Evolutionary conservation across 2,888 invertebrate genomes (phyloP), one percentile per base, ranked within the genome.

Genomic region (Hyppa rectilinea): DNA sequence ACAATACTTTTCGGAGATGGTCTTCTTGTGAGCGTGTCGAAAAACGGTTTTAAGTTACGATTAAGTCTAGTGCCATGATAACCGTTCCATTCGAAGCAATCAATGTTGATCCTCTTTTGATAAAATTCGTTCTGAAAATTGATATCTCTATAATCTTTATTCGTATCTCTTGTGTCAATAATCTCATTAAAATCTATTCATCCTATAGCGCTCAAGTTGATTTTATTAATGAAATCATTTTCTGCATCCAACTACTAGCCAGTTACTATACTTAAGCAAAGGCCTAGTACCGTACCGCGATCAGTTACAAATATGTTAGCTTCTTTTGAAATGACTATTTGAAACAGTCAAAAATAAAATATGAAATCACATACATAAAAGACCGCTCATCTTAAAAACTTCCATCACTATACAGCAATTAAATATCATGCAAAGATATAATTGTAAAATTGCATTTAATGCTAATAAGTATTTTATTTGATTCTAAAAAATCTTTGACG

Each of bases 21-120:
- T 34, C 4, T 62, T 43, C 9, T 40, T 36, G 10, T 3, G 3
- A 34, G 4, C 20, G 4, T 50, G n/a, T 47, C 45, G 26, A 53
- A n/a, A 65, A 10, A 59, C 34, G 3, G 40, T 43, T 66, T 75
- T 65, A 47, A 36, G 23, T 49, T 23, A 55, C 29, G 66, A 36
- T 55, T 49, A 12, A 14, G 36, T 43, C 7, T 49, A 75, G 20
- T 65, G 14, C 29, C 4, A 7, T 75, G 40, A 49, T 66, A 56
- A 49, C 14, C 29, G 29, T 66, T 66, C 49, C 20, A 52, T 53
- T 53, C 23, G 1, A 29, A 53, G 26, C n/a, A 31, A 53, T 73
- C 73, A 43, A 23, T 45, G 36, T 14, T 23, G 23, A 49, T 23
- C 4, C 5, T 5, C 20, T 36, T 17, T 23, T 20, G 40, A 49